Percentiles rank a stretch among this genome's conserved stretches.
These are phyloP conservation scores for Morpho deidamia DNA, from an alignment of 2,888 invertebrate species.

Conservation along the genomic window DNA sequence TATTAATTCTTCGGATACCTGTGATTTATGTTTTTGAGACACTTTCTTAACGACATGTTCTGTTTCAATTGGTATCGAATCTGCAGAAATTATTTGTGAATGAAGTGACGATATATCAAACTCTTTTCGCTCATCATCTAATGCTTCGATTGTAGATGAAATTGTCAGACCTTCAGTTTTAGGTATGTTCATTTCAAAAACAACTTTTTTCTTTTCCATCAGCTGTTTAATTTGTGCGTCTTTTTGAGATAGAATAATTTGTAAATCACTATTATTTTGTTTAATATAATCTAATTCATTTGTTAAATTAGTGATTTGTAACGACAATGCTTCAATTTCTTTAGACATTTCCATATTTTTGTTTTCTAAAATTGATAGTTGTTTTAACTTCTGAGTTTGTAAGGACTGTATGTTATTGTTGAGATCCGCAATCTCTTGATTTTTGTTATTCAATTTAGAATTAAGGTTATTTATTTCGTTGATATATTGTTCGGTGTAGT, in stretches of 20 bases:
- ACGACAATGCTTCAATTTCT: conserved; percentile 34
- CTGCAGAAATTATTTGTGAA: conserved; percentile 59
- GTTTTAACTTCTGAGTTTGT: conserved; percentile 39
- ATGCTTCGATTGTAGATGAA: conserved; percentile 64
- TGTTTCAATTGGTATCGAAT: conserved; percentile 31
- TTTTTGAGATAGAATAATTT: conserved; percentile 42
- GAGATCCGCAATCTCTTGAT: conserved; percentile 60
- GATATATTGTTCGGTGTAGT: conserved; percentile 70
- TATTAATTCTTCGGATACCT: conserved; percentile 27
- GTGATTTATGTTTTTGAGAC: conserved; percentile 31
- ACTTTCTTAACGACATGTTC: conserved; percentile 32
- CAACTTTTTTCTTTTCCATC: conserved; percentile 52
- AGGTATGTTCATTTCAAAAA: conserved; percentile 71
- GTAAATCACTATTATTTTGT: conserved; percentile 42
- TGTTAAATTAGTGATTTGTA: conserved; percentile 35
- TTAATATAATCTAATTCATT: conserved; percentile 39
- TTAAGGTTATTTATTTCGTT: conserved; percentile 79
- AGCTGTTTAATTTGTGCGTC: conserved; percentile 57
- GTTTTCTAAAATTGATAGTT: conserved; percentile 41
- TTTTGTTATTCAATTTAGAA: conserved; percentile 67
- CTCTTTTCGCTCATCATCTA: conserved; percentile 41
- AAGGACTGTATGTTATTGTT: conserved; percentile 42
- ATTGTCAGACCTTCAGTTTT: conserved; percentile 73
- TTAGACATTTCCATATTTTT: conserved; percentile 54
- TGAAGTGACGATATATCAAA: conserved; percentile 51